Base-by-base conservation (phyloP, 2,113 vertebrate species). In the Zosterops japonicus region DNA sequence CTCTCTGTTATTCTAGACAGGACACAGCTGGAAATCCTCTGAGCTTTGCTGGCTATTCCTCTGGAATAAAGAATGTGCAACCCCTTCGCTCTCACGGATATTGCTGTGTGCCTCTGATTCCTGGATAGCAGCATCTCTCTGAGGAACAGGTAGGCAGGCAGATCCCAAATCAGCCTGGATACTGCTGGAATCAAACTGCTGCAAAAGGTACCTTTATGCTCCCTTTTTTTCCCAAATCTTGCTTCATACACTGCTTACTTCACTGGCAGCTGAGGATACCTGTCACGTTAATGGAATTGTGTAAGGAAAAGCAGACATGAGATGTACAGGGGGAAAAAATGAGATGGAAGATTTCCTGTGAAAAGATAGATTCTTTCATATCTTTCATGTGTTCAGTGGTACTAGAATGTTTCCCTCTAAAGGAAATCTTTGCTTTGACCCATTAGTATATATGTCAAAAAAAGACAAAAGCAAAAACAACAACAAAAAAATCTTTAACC, bases 11-110 rank as follows among this genome's bases (percentile, higher is more conserved):
- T 93, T 90, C 76, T 78, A 92, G 83, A 60, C 89, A 93, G 71
- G 82, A 41, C 83, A 88, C 85, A 93, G 90, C 80, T 90, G 90
- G 68, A 97, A 94, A 87, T 90, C 86, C 80, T 92, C 95, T 87
- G 94, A 95, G 89, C 39, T 94, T 96, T 89, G 23, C 68, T 78
- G 76, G 56, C 29, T 93, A 52, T 89, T 95, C 52, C 64, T 93
- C 80, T 81, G 55, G 76, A 93, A 97, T 93, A 90, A 80, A 75
- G 69, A 92, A 93, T 59, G 39, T 27, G 14, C 53, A 91, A 47
- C 20, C 13, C 31, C 29, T 21, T 49, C 35, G n/a, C 42, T 83
- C 47, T 81, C 4, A 2, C 0, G 0, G 33, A 56, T 78, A 88
- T 83, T 94, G 74, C 84, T 87, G 25, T 61, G 74, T 79, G 53